These are phyloP conservation scores for Falcaria lacertinaria DNA, from an alignment of 2,888 invertebrate genomes.

Conservation along the genomic window DNA sequence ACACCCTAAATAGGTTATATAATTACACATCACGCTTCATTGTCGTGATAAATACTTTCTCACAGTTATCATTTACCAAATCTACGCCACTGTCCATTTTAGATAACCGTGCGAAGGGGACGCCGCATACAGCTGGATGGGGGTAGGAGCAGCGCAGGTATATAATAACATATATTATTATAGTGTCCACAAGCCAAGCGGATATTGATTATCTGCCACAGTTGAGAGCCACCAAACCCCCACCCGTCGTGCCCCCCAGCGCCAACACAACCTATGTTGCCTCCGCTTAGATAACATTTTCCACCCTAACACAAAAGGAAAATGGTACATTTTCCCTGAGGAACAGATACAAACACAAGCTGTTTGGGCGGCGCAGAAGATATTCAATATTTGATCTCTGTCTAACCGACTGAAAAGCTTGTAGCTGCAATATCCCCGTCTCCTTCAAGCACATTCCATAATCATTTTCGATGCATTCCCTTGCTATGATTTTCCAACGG, in stretches of 20 bases:
- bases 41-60: conserved; percentile 80
- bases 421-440: conserved; percentile 71
- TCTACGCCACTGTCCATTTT: conserved; percentile 80
- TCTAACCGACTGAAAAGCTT: conserved; percentile 71
- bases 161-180: conserved; percentile 78
- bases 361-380: conserved; percentile 44
- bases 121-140: conserved; percentile 23
- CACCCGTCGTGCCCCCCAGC: conserved; percentile 36
- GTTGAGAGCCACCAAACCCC: conserved; percentile 75
- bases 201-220: conserved; percentile 81
- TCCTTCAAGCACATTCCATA: conserved; percentile 71
- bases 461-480: conserved; percentile 79
- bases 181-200: conserved; percentile 81
- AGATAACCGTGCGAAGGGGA: conserved; percentile 73
- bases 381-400: conserved; percentile 80
- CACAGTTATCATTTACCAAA: conserved; percentile 80
- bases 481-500: conserved; percentile 74
- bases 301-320: conserved; percentile 38
- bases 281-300: conserved; percentile 29
- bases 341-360: conserved; percentile 30
- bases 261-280: conserved; percentile 46
- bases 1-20: conserved; percentile 70
- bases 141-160: conserved; percentile 50
- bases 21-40: conserved; percentile 78
- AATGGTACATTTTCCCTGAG: conserved; percentile 49